phyloP scores from a whole-genome alignment of 1,140 invertebrate species.

The Brachionus plicatilis region DNA sequence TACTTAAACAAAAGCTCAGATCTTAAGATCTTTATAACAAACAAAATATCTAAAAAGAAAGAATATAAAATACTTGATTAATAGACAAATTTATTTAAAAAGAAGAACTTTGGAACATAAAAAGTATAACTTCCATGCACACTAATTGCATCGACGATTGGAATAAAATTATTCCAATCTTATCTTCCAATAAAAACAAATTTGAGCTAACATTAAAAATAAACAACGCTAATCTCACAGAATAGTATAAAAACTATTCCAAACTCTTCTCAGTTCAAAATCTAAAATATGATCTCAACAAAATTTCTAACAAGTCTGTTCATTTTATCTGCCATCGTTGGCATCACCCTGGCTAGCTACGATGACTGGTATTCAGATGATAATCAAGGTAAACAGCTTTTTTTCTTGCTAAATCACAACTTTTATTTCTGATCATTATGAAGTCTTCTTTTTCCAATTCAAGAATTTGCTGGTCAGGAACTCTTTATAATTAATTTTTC shows the following conservation, averaged over 20 bases:
- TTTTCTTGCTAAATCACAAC: not conserved
- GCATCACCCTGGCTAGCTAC: not conserved
- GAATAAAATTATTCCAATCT: not conserved
- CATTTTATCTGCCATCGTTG: not conserved
- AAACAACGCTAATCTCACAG: not conserved
- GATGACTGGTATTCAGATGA: not conserved
- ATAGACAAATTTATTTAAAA: not conserved
- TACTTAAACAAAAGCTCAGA: not conserved
- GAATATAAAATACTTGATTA: not conserved
- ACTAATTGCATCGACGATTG: not conserved
- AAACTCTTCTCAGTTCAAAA: not conserved
- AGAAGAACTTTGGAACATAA: not conserved
- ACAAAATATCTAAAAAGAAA: not conserved
- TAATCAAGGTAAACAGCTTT: not conserved
- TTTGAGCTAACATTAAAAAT: not conserved
- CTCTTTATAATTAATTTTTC: slow-evolving; percentile 1
- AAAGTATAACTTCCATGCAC: not conserved
- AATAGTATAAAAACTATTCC: not conserved
- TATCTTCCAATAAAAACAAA: not conserved
- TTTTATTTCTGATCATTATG: not conserved
- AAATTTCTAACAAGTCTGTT: not conserved
- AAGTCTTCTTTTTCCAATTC: not conserved
- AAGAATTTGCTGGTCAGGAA: slow-evolving; percentile 32
- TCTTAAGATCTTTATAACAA: not conserved
- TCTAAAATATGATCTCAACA: not conserved